Evolutionary conservation across 2,113 vertebrate species (phyloP).

Genomic region (Sinocyclocheilus anshuiensis): DNA sequence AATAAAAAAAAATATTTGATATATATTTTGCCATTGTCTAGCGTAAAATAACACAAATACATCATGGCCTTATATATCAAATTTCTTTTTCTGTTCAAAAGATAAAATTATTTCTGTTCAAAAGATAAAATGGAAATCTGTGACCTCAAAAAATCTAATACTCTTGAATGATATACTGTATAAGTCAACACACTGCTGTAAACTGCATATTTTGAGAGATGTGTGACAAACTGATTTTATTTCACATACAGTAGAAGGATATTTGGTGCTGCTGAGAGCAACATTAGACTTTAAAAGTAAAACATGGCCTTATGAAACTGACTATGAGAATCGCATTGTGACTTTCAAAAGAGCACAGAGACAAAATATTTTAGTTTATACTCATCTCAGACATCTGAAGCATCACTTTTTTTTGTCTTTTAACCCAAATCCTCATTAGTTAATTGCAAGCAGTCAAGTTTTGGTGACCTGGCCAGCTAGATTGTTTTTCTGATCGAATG

Average conservation of each 20-base stretch:
- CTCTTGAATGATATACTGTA: neutral
- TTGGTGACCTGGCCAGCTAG: conserved; percentile 1
- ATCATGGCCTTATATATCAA: no score
- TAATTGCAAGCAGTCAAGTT: neutral
- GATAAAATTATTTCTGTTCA: no score
- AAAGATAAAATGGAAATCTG: no score
- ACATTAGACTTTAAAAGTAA: conserved; percentile 5
- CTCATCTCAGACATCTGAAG: conserved; percentile 23
- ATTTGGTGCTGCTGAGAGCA: conserved; percentile 10
- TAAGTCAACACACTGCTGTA: neutral
- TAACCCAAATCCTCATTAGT: neutral
- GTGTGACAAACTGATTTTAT: conserved; percentile 2
- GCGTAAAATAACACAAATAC: no score
- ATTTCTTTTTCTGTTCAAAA: no score
- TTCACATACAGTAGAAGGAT: neutral
- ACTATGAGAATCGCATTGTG: neutral
- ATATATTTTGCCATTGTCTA: no score
- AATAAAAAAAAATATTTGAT: no score
- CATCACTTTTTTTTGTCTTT: neutral
- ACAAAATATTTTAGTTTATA: neutral
- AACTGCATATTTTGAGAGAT: neutral
- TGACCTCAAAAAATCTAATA: no score
- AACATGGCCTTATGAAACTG: neutral
- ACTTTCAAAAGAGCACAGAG: conserved; percentile 7
- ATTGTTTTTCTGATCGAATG: conserved; percentile 1